phyloP scores from a whole-genome alignment of 2,888 invertebrate species.

The Mactromeris polynyma region DNA sequence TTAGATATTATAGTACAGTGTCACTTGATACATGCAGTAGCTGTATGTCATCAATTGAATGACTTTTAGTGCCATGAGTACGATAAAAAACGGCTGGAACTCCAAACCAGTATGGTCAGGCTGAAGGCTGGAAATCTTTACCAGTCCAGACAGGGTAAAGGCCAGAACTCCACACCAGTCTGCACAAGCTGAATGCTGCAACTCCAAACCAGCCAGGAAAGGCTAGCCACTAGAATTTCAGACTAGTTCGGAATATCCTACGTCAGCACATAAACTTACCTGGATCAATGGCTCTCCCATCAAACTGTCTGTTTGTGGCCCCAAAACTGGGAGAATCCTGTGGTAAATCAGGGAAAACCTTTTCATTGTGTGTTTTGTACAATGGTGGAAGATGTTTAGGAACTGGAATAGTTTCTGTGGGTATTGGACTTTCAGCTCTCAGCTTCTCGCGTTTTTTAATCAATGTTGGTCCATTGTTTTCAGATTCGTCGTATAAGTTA shows the following conservation, averaged over 20 bases:
- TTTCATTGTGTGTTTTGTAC: not conserved
- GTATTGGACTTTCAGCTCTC: slow-evolving; percentile 44
- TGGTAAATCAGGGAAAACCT: not conserved
- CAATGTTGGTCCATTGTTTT: slow-evolving; percentile 46
- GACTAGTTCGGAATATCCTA: no score
- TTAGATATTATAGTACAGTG: no score
- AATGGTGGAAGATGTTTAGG: slow-evolving; percentile 37
- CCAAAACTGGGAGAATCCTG: slow-evolving; percentile 37
- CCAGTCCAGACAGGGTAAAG: not conserved
- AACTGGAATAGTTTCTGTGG: slow-evolving; percentile 28
- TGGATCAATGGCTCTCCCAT: slow-evolving; percentile 72
- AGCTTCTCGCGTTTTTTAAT: slow-evolving; percentile 66
- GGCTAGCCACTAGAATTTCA: no score
- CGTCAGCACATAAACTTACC: slow-evolving; percentile 41
- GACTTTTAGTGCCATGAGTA: no score
- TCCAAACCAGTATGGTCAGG: no score
- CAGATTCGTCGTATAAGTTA: slow-evolving; percentile 29
- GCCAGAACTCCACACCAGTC: not conserved
- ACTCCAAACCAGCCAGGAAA: not conserved
- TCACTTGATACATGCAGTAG: no score
- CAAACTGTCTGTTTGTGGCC: slow-evolving; percentile 61
- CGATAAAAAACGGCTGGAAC: no score
- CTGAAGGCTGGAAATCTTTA: not conserved
- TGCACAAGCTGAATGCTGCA: not conserved
- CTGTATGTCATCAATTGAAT: no score